A percentile compares a stretch with the other conserved stretches of the same genome.
phyloP scores from a whole-genome alignment of 1,140 invertebrate genomes.

The Octopus bimaculoides region DNA sequence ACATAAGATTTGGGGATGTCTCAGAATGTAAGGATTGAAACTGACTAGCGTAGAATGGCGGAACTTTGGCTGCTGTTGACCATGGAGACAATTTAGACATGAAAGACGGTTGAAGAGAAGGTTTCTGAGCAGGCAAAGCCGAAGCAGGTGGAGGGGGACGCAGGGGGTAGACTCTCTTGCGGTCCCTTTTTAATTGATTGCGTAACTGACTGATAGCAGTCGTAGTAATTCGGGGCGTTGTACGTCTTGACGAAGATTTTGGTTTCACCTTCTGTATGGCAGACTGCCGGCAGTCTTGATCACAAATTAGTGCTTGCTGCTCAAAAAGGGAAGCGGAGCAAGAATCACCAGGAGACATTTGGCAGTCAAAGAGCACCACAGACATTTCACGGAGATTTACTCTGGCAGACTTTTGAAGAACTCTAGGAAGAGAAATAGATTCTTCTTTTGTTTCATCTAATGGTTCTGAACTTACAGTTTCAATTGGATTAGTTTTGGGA shows the following conservation, averaged over 20 bases:
- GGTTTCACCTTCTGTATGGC: background rate
- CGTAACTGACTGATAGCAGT: background rate
- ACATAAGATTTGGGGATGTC: too few species aligned
- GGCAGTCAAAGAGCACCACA: background rate
- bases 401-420: too few species aligned
- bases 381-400: background rate
- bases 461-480: too few species aligned
- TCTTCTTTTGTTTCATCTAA: too few species aligned
- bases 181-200: background rate
- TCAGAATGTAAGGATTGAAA: too few species aligned
- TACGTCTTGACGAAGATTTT: background rate
- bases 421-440: too few species aligned
- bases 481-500: too few species aligned
- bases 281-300: background rate
- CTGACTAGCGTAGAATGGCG: too few species aligned
- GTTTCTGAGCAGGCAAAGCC: background rate
- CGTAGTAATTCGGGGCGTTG: background rate
- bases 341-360: background rate
- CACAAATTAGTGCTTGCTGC: background rate
- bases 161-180: background rate
- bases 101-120: background rate
- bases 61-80: too few species aligned
- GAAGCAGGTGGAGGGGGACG: background rate
- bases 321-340: background rate
- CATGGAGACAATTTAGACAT: too few species aligned